phyloP scores from a whole-genome alignment of 2,888 invertebrate genomes.

The Plebejus argus region DNA sequence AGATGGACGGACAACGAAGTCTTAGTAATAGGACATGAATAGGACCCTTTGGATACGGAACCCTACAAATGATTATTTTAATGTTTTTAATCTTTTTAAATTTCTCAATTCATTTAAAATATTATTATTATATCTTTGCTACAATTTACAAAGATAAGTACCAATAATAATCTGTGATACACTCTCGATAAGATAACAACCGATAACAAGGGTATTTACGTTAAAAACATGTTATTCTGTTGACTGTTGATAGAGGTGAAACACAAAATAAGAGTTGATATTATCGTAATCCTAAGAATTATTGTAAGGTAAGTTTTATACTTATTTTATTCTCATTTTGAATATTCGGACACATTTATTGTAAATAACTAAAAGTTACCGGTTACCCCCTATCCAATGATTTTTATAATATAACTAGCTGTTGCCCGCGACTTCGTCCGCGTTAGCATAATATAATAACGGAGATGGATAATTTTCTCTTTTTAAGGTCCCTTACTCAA shows the following conservation, averaged over 20 bases:
- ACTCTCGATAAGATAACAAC: slow-evolving; percentile 7
- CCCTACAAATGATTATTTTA: too few species aligned
- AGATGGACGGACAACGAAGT: too few species aligned
- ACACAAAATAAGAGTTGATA: background rate
- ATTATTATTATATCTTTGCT: background rate
- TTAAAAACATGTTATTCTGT: slow-evolving; percentile 22
- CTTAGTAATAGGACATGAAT: too few species aligned
- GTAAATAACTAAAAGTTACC: background rate
- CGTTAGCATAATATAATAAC: too few species aligned
- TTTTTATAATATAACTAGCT: too few species aligned
- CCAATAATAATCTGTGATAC: slow-evolving; percentile 9
- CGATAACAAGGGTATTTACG: slow-evolving; percentile 23
- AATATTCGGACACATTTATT: background rate
- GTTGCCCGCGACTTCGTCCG: too few species aligned
- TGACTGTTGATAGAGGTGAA: slow-evolving; percentile 1
- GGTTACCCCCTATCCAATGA: too few species aligned
- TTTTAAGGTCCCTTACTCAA: too few species aligned
- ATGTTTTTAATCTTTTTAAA: too few species aligned
- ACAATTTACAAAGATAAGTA: slow-evolving; percentile 6
- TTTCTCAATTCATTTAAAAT: background rate
- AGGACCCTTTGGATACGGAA: too few species aligned
- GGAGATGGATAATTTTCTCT: too few species aligned
- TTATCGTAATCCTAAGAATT: background rate
- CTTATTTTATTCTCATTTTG: background rate
- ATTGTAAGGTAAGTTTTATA: background rate